A percentile compares a stretch with the other conserved stretches of the same genome.
phyloP scores from a whole-genome alignment of 2,888 invertebrate species.

The Mantis religiosa region DNA sequence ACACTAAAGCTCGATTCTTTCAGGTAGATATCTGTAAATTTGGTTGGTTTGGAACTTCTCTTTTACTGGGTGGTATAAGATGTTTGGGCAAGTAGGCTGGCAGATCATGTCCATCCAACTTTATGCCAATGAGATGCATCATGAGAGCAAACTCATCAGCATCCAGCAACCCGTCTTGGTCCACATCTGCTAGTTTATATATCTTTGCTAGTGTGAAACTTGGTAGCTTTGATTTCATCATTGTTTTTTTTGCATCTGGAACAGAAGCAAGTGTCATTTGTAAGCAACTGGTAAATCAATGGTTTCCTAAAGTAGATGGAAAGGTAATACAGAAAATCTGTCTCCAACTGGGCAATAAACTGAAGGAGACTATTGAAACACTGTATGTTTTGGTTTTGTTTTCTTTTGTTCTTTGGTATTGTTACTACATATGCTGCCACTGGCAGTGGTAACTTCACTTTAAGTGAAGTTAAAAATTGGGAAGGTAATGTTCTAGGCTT shows the following conservation, averaged over 20 bases:
- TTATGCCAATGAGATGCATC: conserved; percentile 91
- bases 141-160: conserved; percentile 96
- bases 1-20: no score
- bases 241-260: conserved; percentile 86
- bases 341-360: no score
- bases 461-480: no score
- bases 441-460: no score
- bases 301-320: no score
- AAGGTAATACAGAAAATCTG: no score
- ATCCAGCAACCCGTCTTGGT: conserved; percentile 92
- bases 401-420: no score
- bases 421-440: no score
- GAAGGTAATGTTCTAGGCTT: no score
- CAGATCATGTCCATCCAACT: conserved; percentile 88
- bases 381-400: no score
- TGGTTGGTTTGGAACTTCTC: conserved; percentile 35
- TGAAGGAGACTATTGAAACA: no score
- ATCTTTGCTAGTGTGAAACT: conserved; percentile 95
- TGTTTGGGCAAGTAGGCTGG: conserved; percentile 83
- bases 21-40: not conserved
- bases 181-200: conserved; percentile 96
- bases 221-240: conserved; percentile 96
- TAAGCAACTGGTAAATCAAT: no score
- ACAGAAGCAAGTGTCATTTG: not conserved
- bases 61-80: conserved; percentile 83